Evolutionary conservation across 1,140 invertebrate species (phyloP).

Genomic region (Grapholita molesta): DNA sequence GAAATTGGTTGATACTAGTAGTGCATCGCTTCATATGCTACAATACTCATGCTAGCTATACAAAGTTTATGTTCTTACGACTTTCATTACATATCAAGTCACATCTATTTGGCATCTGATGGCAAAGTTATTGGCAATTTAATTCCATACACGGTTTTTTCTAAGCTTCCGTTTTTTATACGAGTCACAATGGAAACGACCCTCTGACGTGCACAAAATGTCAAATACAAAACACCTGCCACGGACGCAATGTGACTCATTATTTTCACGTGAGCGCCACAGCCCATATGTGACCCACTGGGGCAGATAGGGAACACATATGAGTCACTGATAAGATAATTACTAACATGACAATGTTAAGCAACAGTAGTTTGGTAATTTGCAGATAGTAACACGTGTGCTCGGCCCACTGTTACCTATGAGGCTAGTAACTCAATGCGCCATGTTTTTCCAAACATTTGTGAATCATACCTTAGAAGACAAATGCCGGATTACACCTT

Average conservation of each 20-base stretch:
- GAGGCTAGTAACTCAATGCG: neutral
- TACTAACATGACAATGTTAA: neutral
- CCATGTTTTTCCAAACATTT: neutral
- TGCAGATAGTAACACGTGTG: neutral
- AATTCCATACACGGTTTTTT: neutral
- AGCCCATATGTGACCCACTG: constrained; percentile 35
- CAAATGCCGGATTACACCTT: too few relatives aligned
- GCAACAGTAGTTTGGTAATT: neutral
- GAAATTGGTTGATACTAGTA: too few relatives aligned
- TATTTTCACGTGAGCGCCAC: constrained; percentile 25
- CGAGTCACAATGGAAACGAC: neutral
- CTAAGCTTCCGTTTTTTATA: neutral
- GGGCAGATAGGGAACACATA: constrained; percentile 3
- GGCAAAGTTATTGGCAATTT: too few relatives aligned
- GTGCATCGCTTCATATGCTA: too few relatives aligned
- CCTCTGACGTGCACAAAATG: constrained; percentile 17
- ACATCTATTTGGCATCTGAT: too few relatives aligned
- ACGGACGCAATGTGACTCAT: constrained; percentile 31
- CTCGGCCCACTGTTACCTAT: neutral
- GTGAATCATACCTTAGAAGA: too few relatives aligned
- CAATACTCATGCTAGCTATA: too few relatives aligned
- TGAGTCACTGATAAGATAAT: constrained; percentile 4
- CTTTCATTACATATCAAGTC: too few relatives aligned
- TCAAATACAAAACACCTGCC: constrained; percentile 32
- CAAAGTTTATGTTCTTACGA: too few relatives aligned